A percentile compares a stretch with the other conserved stretches of the same genome.
Conservation (phyloP, 2,113 vertebrate genomes). For the Deroptyus accipitrinus region DNA sequence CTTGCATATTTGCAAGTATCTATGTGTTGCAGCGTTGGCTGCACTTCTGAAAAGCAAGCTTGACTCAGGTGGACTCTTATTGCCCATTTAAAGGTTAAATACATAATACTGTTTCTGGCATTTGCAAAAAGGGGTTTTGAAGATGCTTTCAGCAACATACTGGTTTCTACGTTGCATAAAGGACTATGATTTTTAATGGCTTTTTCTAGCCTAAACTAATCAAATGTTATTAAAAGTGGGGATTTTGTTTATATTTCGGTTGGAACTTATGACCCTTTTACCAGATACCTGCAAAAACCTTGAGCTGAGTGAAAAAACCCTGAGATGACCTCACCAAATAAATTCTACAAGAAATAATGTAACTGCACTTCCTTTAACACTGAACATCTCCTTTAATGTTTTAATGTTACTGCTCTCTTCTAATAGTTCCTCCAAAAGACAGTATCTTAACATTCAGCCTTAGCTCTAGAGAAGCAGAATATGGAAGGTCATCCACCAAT, state of each 20-base stretch:
- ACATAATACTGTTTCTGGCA: slow-evolving; percentile 12
- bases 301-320: neutral
- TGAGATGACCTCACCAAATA: neutral
- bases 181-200: neutral
- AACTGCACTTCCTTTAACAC: neutral
- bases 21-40: neutral
- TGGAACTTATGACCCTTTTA: slow-evolving; percentile 16
- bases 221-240: neutral
- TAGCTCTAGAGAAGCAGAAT: neutral
- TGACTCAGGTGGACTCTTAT: neutral
- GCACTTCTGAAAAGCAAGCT: slow-evolving; percentile 19
- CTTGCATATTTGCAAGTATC: neutral
- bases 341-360: neutral
- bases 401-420: neutral
- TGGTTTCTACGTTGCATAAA: neutral
- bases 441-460: neutral
- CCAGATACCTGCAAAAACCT: neutral
- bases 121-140: slow-evolving; percentile 1
- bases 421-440: neutral
- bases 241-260: neutral
- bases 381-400: neutral
- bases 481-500: neutral
- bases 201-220: neutral
- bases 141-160: neutral
- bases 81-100: slow-evolving; percentile 36